A percentile compares a stretch with the other conserved stretches of the same genome.
Evolutionary conservation across 2,888 invertebrate species (phyloP).

Genomic region (Drosophila recens): DNA sequence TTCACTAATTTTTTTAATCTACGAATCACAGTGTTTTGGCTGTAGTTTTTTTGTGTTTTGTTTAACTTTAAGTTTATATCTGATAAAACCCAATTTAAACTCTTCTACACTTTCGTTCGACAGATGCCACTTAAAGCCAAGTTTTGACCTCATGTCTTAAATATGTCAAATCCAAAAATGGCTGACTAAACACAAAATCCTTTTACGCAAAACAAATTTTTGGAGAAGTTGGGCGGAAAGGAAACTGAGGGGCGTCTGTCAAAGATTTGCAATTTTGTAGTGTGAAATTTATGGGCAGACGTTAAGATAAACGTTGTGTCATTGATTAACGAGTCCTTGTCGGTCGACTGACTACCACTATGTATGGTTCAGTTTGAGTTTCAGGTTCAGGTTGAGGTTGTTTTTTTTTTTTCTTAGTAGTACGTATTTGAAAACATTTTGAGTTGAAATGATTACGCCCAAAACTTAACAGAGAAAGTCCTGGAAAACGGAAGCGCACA

Average conservation of each 20-base stretch:
- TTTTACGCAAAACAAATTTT: constrained; percentile 32
- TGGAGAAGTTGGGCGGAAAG: not conserved
- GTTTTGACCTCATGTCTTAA: constrained; percentile 17
- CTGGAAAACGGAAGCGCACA: constrained; percentile 67
- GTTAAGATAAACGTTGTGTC: constrained; percentile 78
- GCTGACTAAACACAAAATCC: constrained; percentile 47
- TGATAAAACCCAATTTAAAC: not conserved
- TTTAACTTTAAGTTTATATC: not conserved
- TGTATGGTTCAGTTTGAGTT: constrained; percentile 17
- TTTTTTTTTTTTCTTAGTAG: constrained; percentile 36
- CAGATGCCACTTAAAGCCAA: constrained; percentile 3
- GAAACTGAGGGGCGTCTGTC: constrained; percentile 28
- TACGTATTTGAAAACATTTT: constrained; percentile 64
- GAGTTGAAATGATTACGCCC: constrained; percentile 79
- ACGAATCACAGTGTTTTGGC: no score
- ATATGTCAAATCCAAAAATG: constrained; percentile 37
- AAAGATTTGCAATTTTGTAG: constrained; percentile 76
- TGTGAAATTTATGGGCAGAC: constrained; percentile 72
- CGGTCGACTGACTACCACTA: constrained; percentile 42
- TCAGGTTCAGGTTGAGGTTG: constrained; percentile 9
- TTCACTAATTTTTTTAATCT: no score
- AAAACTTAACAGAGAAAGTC: constrained; percentile 77
- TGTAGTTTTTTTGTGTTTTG: no score
- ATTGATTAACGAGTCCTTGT: constrained; percentile 73
- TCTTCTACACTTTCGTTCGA: not conserved